Percentiles rank a stretch among this genome's conserved stretches.
Evolutionary conservation across 2,888 invertebrate genomes (phyloP).

Genomic region (Autographa gamma): DNA sequence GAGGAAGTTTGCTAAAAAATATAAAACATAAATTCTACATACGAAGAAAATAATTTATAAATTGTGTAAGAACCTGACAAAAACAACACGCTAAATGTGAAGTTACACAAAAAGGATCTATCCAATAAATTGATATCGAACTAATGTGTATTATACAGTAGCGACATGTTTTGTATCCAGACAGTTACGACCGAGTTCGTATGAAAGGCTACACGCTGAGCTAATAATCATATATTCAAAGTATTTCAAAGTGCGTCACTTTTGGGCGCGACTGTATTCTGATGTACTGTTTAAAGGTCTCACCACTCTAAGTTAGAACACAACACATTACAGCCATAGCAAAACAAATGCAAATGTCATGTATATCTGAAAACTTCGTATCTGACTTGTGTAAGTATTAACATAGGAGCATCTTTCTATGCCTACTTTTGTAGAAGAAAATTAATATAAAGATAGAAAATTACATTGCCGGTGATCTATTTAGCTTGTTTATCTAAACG

Average conservation of each 20-base stretch:
- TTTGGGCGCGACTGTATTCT: constrained; percentile 24
- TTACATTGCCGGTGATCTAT: no score
- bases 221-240: constrained; percentile 14
- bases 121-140: background rate
- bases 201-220: constrained; percentile 12
- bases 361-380: no score
- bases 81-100: background rate
- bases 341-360: no score
- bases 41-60: no score
- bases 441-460: no score
- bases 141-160: background rate
- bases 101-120: background rate
- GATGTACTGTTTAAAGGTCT: constrained; percentile 13
- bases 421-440: no score
- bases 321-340: background rate
- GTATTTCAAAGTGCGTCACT: constrained; percentile 14
- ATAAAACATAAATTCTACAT: no score
- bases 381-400: no score
- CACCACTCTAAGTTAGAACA: background rate
- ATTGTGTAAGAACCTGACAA: no score
- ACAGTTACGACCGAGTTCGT: background rate
- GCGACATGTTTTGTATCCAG: constrained; percentile 8
- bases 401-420: no score
- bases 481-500: no score
- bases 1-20: no score